Percentiles rank a stretch among this genome's conserved stretches.
Evolutionary conservation across 1,140 invertebrate genomes (phyloP).

Genomic region (Anoplophora glabripennis): DNA sequence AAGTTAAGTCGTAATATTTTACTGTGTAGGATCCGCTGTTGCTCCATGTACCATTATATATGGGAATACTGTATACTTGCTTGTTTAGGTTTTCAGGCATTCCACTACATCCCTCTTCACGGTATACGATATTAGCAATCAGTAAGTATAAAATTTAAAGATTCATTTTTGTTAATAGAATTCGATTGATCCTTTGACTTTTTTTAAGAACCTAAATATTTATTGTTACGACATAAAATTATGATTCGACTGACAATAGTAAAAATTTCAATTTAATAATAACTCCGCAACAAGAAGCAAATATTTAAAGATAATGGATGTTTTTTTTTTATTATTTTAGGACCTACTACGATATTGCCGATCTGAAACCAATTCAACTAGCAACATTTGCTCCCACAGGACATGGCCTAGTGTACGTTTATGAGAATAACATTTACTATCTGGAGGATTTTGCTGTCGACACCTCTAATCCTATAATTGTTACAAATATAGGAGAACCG

Average conservation of each 20-base stretch:
- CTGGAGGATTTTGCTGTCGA: constrained; percentile 41
- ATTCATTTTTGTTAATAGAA: not conserved
- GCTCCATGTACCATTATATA: no score
- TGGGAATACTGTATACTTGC: no score
- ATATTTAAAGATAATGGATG: not conserved
- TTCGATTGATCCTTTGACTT: not conserved
- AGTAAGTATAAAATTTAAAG: constrained; percentile 49
- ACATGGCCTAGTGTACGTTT: constrained; percentile 69
- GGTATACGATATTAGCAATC: constrained; percentile 54
- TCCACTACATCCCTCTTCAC: constrained; percentile 59
- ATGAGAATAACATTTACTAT: constrained; percentile 80
- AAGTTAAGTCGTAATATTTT: no score
- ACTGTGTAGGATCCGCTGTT: no score
- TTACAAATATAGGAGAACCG: constrained; percentile 55
- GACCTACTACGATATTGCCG: constrained; percentile 47
- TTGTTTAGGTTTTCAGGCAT: constrained; percentile 62
- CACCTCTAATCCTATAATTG: constrained; percentile 16
- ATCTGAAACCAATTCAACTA: constrained; percentile 46
- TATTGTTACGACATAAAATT: not conserved
- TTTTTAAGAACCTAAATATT: not conserved
- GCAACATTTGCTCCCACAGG: constrained; percentile 59
- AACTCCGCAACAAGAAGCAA: not conserved
- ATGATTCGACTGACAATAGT: not conserved
- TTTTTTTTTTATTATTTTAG: constrained; percentile 39
- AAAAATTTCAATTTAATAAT: not conserved